phyloP scores from a whole-genome alignment of 1,140 invertebrate species.

The Drosophila nigrodunni region DNA sequence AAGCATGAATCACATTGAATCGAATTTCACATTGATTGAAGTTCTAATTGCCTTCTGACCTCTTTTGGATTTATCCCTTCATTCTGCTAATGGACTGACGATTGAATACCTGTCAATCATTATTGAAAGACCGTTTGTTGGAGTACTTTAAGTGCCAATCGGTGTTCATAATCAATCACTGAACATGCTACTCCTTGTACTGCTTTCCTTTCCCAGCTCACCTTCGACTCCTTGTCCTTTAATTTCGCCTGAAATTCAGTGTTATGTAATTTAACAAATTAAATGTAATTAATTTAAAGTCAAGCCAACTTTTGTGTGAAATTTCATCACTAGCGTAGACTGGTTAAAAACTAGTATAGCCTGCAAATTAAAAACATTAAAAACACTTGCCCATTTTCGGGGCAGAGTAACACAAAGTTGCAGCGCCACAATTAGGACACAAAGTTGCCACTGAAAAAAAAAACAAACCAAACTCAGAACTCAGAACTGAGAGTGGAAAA shows the following conservation, averaged over 20 bases:
- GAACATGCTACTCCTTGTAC: constrained; percentile 16
- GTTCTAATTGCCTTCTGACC: constrained; percentile 24
- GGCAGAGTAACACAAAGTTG: constrained; percentile 30
- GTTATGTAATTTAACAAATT: too few species aligned
- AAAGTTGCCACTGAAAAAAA: constrained; percentile 41
- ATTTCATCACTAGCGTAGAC: too few species aligned
- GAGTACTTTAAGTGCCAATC: constrained; percentile 62
- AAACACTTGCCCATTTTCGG: constrained; percentile 11
- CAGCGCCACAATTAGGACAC: background rate
- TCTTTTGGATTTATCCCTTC: constrained; percentile 10
- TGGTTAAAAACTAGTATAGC: background rate
- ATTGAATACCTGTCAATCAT: constrained; percentile 39
- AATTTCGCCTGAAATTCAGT: too few species aligned
- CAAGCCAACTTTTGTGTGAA: too few species aligned
- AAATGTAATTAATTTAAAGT: too few species aligned
- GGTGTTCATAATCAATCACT: constrained; percentile 77
- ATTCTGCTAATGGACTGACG: constrained; percentile 14
- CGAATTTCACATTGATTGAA: background rate
- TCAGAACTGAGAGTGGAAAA: constrained; percentile 18
- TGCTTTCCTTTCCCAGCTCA: background rate
- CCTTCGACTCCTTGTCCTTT: background rate
- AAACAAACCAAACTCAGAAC: constrained; percentile 34
- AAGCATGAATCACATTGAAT: constrained; percentile 11
- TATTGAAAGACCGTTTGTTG: constrained; percentile 50
- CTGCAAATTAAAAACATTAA: constrained; percentile 28